A percentile compares a stretch with the other conserved stretches of the same genome.
phyloP scores from a whole-genome alignment of 2,113 vertebrate species.

The Turdus rufiventris region DNA sequence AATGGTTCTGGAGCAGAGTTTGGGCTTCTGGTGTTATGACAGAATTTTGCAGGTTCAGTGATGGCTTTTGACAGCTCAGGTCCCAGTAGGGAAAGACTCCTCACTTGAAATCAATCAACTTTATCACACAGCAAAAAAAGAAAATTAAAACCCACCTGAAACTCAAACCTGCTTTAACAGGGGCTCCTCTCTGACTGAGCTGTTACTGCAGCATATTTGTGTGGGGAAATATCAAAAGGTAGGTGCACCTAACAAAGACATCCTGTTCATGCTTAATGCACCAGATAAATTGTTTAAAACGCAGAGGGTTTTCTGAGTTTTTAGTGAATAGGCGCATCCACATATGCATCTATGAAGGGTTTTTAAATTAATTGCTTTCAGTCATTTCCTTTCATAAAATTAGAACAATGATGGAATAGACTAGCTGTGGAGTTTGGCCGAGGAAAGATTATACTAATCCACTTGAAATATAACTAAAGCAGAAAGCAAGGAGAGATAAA shows the following conservation, averaged over 20 bases:
- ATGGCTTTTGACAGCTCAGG: constrained; percentile 33
- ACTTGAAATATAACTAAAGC: constrained; percentile 7
- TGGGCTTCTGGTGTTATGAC: neutral
- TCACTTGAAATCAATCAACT: constrained; percentile 18
- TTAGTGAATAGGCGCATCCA: neutral
- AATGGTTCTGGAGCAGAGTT: neutral
- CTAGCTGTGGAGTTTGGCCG: neutral
- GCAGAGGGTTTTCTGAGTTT: neutral
- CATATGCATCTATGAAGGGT: neutral
- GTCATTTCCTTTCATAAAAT: neutral
- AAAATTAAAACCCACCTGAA: neutral
- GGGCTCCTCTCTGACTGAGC: neutral
- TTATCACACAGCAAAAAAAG: neutral
- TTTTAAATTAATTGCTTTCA: constrained; percentile 44
- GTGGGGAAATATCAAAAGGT: neutral
- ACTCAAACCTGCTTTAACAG: neutral
- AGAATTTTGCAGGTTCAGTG: constrained; percentile 8
- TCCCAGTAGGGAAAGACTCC: neutral
- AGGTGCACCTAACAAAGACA: neutral
- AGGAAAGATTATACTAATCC: constrained; percentile 43
- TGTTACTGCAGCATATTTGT: neutral
- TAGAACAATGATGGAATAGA: constrained; percentile 21
- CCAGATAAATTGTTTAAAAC: neutral
- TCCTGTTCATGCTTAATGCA: neutral
- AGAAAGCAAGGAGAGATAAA: constrained; percentile 37